These are phyloP conservation scores for Lepisosteus osseus DNA, from an alignment of 2,113 vertebrate species.

Conservation along the genomic window DNA sequence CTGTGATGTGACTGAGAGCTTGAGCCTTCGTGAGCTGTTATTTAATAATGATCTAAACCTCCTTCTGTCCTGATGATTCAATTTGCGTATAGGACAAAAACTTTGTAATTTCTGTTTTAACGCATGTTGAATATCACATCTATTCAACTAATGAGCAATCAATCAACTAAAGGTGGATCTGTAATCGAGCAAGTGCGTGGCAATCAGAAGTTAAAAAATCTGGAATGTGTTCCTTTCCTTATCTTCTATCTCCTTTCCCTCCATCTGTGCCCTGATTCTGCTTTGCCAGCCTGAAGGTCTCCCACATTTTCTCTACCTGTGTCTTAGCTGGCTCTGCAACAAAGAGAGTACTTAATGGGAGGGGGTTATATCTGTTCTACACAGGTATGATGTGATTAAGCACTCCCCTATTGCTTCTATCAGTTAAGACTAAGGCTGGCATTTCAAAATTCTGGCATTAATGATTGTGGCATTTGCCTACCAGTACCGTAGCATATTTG, in stretches of 20 bases:
- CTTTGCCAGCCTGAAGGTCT: slow-evolving; percentile 6
- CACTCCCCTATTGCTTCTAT: slow-evolving; percentile 23
- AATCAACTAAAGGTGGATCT: background rate
- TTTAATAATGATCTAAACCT: too few relatives aligned
- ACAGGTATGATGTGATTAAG: slow-evolving; percentile 25
- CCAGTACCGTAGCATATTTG: slow-evolving; percentile 29
- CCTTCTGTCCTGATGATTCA: too few relatives aligned
- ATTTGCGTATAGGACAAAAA: too few relatives aligned
- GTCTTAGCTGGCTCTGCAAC: slow-evolving; percentile 18
- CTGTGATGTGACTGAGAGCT: too few relatives aligned
- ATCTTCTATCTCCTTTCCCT: too few relatives aligned
- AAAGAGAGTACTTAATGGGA: slow-evolving; percentile 17
- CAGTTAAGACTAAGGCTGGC: slow-evolving; percentile 19
- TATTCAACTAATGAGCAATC: background rate
- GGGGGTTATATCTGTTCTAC: slow-evolving; percentile 22
- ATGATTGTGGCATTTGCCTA: slow-evolving; percentile 34
- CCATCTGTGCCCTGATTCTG: background rate
- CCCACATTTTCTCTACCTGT: slow-evolving; percentile 22
- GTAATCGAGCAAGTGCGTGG: background rate
- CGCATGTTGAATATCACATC: too few relatives aligned
- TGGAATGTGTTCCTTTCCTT: background rate
- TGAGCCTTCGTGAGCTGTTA: too few relatives aligned
- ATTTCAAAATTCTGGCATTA: slow-evolving; percentile 18
- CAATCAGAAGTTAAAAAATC: slow-evolving; percentile 3
- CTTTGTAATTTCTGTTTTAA: too few relatives aligned